These are phyloP conservation scores for Caenorhabditis becei DNA, from an alignment of 2,888 invertebrate species.

Conservation along the genomic window DNA sequence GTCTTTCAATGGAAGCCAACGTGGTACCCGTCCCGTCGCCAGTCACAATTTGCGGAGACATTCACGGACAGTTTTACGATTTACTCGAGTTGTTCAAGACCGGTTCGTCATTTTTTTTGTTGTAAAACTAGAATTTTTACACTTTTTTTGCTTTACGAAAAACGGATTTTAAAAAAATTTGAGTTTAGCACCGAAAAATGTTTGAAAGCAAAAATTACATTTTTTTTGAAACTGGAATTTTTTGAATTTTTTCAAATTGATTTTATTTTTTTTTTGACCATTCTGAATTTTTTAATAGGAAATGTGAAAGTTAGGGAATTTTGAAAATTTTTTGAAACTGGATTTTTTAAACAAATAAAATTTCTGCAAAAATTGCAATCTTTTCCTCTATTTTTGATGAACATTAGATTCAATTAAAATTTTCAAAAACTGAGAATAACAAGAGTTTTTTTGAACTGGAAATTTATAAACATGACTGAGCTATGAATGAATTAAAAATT, in stretches of 20 bases:
- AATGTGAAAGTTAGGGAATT: neutral
- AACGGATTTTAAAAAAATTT: too few relatives aligned
- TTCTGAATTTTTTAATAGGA: neutral
- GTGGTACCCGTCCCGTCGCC: constrained; percentile 97
- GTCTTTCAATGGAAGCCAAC: constrained; percentile 95
- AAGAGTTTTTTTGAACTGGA: neutral
- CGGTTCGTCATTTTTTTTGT: constrained; percentile 84
- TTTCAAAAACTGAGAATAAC: too few relatives aligned
- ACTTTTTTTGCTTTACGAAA: too few relatives aligned
- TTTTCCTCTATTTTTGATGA: too few relatives aligned
- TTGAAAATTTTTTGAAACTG: neutral
- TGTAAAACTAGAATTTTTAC: neutral
- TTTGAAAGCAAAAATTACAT: too few relatives aligned
- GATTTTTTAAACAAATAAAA: neutral
- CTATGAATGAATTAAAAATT: neutral
- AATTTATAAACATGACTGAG: neutral
- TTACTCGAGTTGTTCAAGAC: constrained; percentile 93
- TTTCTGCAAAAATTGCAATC: constrained; percentile 1
- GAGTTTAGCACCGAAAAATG: too few relatives aligned
- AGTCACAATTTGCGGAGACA: constrained; percentile 99
- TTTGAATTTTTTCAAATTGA: too few relatives aligned
- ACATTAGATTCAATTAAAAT: too few relatives aligned
- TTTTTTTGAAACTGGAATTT: too few relatives aligned
- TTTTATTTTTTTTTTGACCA: neutral
- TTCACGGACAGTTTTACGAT: constrained; percentile 90